Conservation (phyloP, 1,140 invertebrate species). For the Drosophila arizonae region DNA sequence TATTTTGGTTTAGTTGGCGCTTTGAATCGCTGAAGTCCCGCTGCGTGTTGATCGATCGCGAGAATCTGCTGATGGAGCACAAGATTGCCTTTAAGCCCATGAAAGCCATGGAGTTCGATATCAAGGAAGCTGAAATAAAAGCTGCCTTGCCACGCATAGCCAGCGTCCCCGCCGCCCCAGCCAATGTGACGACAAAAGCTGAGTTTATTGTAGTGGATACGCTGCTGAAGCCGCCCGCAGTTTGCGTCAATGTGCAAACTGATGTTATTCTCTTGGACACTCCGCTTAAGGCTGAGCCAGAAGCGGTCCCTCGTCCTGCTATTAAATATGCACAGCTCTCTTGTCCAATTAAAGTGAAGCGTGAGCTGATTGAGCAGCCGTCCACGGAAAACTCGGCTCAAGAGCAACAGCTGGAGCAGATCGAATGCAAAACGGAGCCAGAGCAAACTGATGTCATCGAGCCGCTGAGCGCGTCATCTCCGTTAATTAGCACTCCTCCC, state of each 20-base stretch:
- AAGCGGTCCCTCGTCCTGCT: not conserved
- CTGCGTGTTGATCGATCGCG: conserved; percentile 78
- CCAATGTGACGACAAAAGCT: not conserved
- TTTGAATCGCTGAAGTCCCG: conserved; percentile 80
- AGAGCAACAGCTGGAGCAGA: not conserved
- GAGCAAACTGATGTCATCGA: not conserved
- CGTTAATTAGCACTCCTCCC: not conserved
- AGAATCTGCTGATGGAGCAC: conserved; percentile 74
- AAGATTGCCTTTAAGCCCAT: conserved; percentile 70
- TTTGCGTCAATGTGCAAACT: not conserved
- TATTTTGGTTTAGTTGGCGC: conserved; percentile 61
- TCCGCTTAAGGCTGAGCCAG: conserved; percentile 12
- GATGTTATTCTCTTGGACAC: conserved; percentile 25
- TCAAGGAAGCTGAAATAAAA: conserved; percentile 57
- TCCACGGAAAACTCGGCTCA: not conserved
- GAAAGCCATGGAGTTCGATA: conserved; percentile 71
- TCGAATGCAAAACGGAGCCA: conserved; percentile 15
- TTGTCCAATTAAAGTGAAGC: conserved; percentile 14
- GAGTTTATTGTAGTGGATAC: conserved; percentile 40
- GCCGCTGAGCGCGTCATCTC: too few species aligned
- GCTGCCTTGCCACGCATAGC: conserved; percentile 66
- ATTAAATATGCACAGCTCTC: not conserved
- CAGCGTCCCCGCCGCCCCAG: conserved; percentile 11
- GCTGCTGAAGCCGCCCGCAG: conserved; percentile 20
- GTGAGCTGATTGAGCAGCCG: conserved; percentile 8